Evolutionary conservation across 2,888 invertebrate species (phyloP).

Genomic region (Euplagia quadripunctaria): DNA sequence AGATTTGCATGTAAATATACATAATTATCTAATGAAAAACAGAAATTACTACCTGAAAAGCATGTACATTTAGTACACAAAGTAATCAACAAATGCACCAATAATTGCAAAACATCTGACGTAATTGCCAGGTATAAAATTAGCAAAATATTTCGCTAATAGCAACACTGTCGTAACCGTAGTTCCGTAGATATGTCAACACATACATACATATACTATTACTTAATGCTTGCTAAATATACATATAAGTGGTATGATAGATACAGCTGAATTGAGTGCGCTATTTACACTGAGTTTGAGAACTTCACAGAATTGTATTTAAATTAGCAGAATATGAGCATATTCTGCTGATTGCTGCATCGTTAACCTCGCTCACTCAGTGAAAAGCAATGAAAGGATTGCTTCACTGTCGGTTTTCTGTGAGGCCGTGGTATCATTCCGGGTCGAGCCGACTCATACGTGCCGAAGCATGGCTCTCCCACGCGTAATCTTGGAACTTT

Average conservation of each 20-base stretch:
- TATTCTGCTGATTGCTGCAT: too few species aligned
- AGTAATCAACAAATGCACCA: conserved; percentile 33
- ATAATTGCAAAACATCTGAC: conserved; percentile 47
- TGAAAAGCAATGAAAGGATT: too few species aligned
- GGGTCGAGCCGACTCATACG: too few species aligned
- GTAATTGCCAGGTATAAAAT: conserved; percentile 62
- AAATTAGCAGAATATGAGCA: not conserved
- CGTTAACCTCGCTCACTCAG: too few species aligned
- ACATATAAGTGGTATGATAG: conserved; percentile 71
- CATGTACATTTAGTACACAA: not conserved
- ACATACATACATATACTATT: conserved; percentile 67
- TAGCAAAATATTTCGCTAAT: conserved; percentile 74
- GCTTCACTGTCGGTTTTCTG: too few species aligned
- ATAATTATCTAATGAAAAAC: too few species aligned
- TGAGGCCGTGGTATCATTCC: too few species aligned
- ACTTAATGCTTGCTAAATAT: conserved; percentile 79
- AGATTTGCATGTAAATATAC: too few species aligned
- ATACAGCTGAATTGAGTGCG: conserved; percentile 48
- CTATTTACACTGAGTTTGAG: not conserved
- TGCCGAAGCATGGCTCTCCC: too few species aligned
- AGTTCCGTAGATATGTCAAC: conserved; percentile 84
- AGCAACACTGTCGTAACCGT: conserved; percentile 67
- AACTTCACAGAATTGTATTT: not conserved
- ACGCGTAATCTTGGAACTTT: too few species aligned
- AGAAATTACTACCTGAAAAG: conserved; percentile 19